A percentile compares a stretch with the other conserved stretches of the same genome.
These are phyloP conservation scores for Hephaestus fuliginosus DNA, from an alignment of 2,797 vertebrate genomes.

Conservation along the genomic window DNA sequence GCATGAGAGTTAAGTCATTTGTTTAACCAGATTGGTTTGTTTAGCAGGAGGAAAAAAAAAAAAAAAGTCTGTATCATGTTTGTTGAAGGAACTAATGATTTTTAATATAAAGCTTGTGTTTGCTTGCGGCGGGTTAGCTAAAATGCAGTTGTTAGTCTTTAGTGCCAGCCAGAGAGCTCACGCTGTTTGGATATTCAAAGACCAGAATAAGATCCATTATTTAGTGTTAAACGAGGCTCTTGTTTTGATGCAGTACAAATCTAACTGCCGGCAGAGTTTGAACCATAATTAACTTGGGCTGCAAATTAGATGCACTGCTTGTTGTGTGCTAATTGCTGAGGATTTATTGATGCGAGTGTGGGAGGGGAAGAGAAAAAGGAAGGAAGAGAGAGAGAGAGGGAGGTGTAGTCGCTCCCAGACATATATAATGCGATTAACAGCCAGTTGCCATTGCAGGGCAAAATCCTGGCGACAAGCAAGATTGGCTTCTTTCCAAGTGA, in stretches of 20 bases:
- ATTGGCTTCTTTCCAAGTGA: slow-evolving; percentile 98
- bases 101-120: slow-evolving; percentile 53
- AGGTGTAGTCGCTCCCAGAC: slow-evolving; percentile 67
- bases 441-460: slow-evolving; percentile 88
- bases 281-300: slow-evolving; percentile 84
- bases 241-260: slow-evolving; percentile 83
- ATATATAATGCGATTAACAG: slow-evolving; percentile 82
- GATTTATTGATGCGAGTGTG: slow-evolving; percentile 80
- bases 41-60: slow-evolving; percentile 6
- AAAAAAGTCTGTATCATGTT: slow-evolving; percentile 44
- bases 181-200: slow-evolving; percentile 76
- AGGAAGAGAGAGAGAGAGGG: slow-evolving; percentile 18
- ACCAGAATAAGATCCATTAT: slow-evolving; percentile 81
- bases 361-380: slow-evolving; percentile 50
- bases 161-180: slow-evolving; percentile 42
- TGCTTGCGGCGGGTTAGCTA: slow-evolving; percentile 56
- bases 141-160: slow-evolving; percentile 65
- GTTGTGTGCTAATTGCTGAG: slow-evolving; percentile 85
- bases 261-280: slow-evolving; percentile 81
- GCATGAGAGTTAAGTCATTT: slow-evolving; percentile 33
- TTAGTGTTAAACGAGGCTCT: slow-evolving; percentile 81
- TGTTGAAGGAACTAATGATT: slow-evolving; percentile 60
- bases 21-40: slow-evolving; percentile 52
- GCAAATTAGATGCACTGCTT: slow-evolving; percentile 82
- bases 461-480: slow-evolving; percentile 91